Conservation (phyloP, 1,140 invertebrate genomes). For the Cotesia typhae region DNA sequence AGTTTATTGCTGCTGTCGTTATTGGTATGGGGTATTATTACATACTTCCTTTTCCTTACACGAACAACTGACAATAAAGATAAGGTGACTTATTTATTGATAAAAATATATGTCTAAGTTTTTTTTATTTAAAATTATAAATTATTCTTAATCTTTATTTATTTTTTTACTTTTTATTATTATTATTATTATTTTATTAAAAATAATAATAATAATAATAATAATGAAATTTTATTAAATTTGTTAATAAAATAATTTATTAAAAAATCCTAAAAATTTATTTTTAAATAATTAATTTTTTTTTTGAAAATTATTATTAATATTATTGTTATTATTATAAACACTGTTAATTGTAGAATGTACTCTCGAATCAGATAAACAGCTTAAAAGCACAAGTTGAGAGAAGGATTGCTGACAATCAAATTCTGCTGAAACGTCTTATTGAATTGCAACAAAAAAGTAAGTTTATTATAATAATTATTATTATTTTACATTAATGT, state of each 20-base stretch:
- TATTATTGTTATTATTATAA: no score
- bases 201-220: no score
- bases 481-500: conserved; percentile 16
- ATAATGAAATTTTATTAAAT: no score
- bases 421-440: conserved; percentile 46
- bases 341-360: conserved; percentile 21
- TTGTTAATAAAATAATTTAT: no score
- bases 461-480: conserved; percentile 39
- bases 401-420: conserved; percentile 53
- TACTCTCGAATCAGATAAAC: conserved; percentile 52
- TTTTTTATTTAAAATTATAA: not conserved
- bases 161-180: no score
- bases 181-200: not conserved
- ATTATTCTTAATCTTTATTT: no score
- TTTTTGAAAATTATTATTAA: not conserved
- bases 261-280: not conserved
- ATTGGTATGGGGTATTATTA: conserved; percentile 60
- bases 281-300: conserved; percentile 14
- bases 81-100: conserved; percentile 39
- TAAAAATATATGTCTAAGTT: not conserved
- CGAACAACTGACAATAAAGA: conserved; percentile 53
- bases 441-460: conserved; percentile 49
- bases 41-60: conserved; percentile 59
- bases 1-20: conserved; percentile 57
- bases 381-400: conserved; percentile 54